A percentile compares a stretch with the other conserved stretches of the same genome.
phyloP scores from a whole-genome alignment of 2,113 vertebrate genomes.

The Rousettus leschenaultii region DNA sequence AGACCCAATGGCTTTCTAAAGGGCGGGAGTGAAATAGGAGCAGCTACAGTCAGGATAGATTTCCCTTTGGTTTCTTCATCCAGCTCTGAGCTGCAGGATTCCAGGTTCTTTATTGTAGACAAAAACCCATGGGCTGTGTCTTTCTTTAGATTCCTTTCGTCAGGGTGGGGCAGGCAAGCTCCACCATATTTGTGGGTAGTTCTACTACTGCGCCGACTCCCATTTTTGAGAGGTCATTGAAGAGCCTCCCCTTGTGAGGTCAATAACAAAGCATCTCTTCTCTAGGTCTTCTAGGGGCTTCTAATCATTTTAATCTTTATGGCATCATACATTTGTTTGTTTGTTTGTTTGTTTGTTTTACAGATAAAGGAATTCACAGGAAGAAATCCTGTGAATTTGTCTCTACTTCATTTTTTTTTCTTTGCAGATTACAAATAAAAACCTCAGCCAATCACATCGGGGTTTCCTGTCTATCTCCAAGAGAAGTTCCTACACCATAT shows the following conservation, averaged over 20 bases:
- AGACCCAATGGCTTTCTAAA: conserved; percentile 49
- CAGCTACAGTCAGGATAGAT: conserved; percentile 21
- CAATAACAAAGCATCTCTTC: neutral
- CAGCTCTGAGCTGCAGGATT: neutral
- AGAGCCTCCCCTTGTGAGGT: neutral
- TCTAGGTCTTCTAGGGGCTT: neutral
- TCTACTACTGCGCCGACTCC: neutral
- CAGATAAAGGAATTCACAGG: too few relatives aligned
- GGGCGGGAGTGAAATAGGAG: conserved; percentile 5
- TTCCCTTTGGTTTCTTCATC: conserved; percentile 29
- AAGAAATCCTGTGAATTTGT: neutral
- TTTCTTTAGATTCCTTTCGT: neutral
- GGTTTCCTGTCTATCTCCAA: neutral
- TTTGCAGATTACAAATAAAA: neutral
- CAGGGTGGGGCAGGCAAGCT: neutral
- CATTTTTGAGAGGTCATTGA: neutral
- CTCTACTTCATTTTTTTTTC: neutral
- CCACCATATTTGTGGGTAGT: neutral
- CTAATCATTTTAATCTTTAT: neutral
- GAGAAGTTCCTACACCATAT: neutral
- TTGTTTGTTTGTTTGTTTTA: too few relatives aligned
- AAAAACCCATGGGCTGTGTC: neutral
- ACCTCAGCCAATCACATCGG: neutral
- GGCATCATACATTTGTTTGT: neutral
- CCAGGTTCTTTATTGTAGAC: neutral